Base-by-base conservation (phyloP, 2,113 vertebrate species). In the Xyliphius kryptos region DNA sequence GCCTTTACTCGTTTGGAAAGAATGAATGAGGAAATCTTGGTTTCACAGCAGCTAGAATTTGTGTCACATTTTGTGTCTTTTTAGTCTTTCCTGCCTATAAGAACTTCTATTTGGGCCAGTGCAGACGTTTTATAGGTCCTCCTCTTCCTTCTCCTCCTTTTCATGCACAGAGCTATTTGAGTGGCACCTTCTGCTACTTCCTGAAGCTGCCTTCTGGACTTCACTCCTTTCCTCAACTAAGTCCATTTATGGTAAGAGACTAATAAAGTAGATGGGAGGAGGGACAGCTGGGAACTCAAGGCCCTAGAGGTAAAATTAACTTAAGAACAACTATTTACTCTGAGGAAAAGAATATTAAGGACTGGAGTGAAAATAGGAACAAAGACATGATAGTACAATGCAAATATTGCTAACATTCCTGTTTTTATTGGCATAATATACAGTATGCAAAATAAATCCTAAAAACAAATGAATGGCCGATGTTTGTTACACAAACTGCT, bases 211-310 rank as follows among this genome's bases (percentile, higher is more conserved):
- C 52, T 66, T 51, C 21, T 41, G 9, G 22, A 56, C 19, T 59
- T 62, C 51, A 55, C 60, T n/a, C 59, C 49, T 63, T 68, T 69
- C 59, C 67, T 74, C 72, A 62, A 68, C 64, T 57, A 75, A 68
- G 71, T 46, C 76, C 76, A 76, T 78, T 68, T 78, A 76, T 76
- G 76, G 76, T 74, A 63, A 73, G 71, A 56, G 26, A 66, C 59
- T 51, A 56, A 54, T 58, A 71, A 20, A 51, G 51, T 58, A 53
- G 59, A 71, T 56, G 61, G 71, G 73, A 73, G 73, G 73, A 65
- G 60, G 68, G 37, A 21, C 66, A 48, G 51, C 55, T 71, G 65
- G 66, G 68, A 77, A 61, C 67, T 58, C 75, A 50, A 69, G 16
- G 65, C 64, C 70, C 70, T 66, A 51, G 57, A 60, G 67, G 64